Conservation (phyloP, 1,140 invertebrate genomes). For the Sinella curviseta region DNA sequence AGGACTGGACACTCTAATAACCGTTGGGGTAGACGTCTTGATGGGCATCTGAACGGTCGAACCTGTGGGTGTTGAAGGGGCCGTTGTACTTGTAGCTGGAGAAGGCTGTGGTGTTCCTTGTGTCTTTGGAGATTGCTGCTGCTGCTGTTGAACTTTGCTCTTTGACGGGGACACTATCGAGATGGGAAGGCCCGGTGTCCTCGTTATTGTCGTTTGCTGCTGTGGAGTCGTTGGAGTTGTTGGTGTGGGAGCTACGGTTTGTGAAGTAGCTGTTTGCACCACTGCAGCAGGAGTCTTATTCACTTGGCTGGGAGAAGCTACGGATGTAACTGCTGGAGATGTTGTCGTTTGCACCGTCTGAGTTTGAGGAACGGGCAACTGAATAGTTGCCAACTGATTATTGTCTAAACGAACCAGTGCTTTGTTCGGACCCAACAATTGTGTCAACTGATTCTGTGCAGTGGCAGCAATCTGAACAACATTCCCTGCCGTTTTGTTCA, state of each 20-base stretch:
- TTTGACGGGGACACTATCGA: slow-evolving; percentile 44
- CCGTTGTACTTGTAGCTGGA: neutral
- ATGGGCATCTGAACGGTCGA: neutral
- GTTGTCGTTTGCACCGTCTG: too few species aligned
- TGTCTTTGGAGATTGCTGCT: neutral
- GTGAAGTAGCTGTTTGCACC: too few species aligned
- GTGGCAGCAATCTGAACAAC: neutral
- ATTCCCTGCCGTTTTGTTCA: neutral
- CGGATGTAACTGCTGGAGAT: slow-evolving; percentile 43
- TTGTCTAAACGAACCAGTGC: neutral
- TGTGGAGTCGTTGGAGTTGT: slow-evolving; percentile 35
- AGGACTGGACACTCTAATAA: neutral
- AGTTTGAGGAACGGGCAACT: too few species aligned
- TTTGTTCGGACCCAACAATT: slow-evolving; percentile 45
- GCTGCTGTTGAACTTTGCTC: neutral
- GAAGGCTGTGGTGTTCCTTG: neutral
- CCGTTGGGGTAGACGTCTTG: neutral
- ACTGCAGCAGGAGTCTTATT: too few species aligned
- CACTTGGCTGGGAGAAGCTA: slow-evolving; percentile 37
- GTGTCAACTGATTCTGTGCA: slow-evolving; percentile 45
- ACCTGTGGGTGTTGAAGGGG: neutral
- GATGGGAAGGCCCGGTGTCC: slow-evolving; percentile 31
- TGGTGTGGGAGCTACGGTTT: slow-evolving; percentile 49
- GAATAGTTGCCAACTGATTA: slow-evolving; percentile 27
- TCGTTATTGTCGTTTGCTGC: slow-evolving; percentile 11